Evolutionary conservation across 92 coral and sea anemone species (phyloP), one percentile per base, ranked within the genome.

Genomic region (Umimayanthus chanpuru): DNA sequence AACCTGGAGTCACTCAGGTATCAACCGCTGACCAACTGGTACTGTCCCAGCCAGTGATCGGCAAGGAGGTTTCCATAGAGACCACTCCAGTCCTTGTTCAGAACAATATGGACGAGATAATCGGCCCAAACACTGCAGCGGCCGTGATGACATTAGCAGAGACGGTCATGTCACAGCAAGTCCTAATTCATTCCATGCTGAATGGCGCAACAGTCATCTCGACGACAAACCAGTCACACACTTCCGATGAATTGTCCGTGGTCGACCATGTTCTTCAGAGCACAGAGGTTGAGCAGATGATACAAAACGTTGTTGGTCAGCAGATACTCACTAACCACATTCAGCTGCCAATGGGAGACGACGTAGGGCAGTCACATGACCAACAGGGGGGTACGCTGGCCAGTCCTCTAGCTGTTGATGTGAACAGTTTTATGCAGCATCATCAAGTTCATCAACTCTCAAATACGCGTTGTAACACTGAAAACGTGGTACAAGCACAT

Each of bases 21-120:
- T 73, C 87, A 32, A 93, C 89, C 5, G 53, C 93, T 29, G 93
- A 93, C 82, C 96, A 95, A 64, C 81, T 93, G 56, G 96, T 95
- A 73, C 88, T 95, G 43, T 91, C 94, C 12, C 98, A 95, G 64
- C 98, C 98, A 9, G 90, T 95, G 29, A 94, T 95, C 73, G 98
- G 96, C 38, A 95, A 95, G 87, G 98, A 95, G 75, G 96, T 95
- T 14, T 95, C 98, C 85, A 95, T 95, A 88, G 98, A 95, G 79
- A 95, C 98, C 20, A 95, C 96, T 25, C 98, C 98, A 15, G 96
- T 94, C 3, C 91, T 93, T 32, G 94, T 93, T 71, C 98, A 93
- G 65, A 85, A 86, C 73, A 85, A 85, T 36, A 94, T 92, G 39
- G 96, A 95, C 26, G 92, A 91, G 75, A 88, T 95, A 41, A 84